Conservation (phyloP, 2,113 vertebrate species). For the Amazona guildingii region DNA sequence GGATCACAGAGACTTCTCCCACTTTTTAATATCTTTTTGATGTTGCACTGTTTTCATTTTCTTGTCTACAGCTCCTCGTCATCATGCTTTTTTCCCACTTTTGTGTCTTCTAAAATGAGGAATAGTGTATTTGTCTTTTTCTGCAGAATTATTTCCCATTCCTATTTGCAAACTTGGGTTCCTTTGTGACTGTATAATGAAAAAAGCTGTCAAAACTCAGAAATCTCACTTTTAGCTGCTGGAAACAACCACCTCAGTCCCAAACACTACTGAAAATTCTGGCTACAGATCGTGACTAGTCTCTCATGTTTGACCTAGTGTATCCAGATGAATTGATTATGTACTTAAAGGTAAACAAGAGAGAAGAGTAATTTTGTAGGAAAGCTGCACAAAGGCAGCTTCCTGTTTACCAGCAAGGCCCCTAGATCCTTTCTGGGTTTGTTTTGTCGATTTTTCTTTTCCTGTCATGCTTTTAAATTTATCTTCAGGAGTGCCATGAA, state of each 20-base stretch:
- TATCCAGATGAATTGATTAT: conserved; percentile 39
- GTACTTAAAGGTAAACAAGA: conserved; percentile 32
- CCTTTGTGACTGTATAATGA: not conserved
- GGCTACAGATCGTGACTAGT: not conserved
- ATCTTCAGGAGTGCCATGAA: not conserved
- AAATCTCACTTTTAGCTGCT: not conserved
- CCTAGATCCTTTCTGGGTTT: not conserved
- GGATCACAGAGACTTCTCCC: not conserved
- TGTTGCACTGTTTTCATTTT: not conserved
- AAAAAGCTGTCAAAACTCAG: not conserved
- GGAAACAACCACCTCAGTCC: not conserved
- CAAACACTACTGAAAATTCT: conserved; percentile 11
- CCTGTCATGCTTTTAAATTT: not conserved
- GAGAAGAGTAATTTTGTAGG: conserved; percentile 37
- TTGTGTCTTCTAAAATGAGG: not conserved
- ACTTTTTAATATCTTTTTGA: not conserved
- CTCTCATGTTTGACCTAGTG: not conserved
- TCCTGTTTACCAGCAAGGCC: conserved; percentile 46
- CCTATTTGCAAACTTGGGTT: not conserved
- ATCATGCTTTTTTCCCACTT: not conserved
- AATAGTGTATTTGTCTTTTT: not conserved
- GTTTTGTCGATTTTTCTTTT: conserved; percentile 14
- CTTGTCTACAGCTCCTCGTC: not conserved
- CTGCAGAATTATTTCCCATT: not conserved
- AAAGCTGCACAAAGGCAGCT: conserved; percentile 17